Percentiles rank a stretch among this genome's conserved stretches.
phyloP scores from a whole-genome alignment of 2,113 vertebrate species.

The Caranx melampygus region DNA sequence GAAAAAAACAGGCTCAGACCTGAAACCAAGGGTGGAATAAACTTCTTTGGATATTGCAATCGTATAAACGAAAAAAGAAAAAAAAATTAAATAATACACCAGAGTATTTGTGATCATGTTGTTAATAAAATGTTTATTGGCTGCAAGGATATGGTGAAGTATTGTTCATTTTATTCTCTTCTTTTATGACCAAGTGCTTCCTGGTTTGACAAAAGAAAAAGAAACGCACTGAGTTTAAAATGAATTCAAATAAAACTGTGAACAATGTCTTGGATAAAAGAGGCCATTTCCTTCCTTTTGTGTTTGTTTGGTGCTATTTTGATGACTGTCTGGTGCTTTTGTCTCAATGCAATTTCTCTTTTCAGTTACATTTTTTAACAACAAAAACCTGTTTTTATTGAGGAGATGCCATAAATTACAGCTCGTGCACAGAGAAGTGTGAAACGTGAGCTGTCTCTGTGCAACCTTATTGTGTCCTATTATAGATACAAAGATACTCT shows the following conservation, averaged over 20 bases:
- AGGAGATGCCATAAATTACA: slow-evolving; percentile 33
- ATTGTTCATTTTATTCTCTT: slow-evolving; percentile 80
- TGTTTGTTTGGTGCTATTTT: slow-evolving; percentile 21
- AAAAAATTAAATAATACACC: slow-evolving; percentile 79
- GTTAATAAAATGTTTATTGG: slow-evolving; percentile 96
- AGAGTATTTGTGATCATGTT: slow-evolving; percentile 94
- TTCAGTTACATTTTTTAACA: not conserved
- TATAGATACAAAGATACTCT: not conserved
- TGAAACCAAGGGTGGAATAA: slow-evolving; percentile 82
- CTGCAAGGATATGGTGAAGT: slow-evolving; percentile 84
- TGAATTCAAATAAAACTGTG: slow-evolving; percentile 85
- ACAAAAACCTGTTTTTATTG: slow-evolving; percentile 11
- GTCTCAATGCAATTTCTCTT: not conserved
- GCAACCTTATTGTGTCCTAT: slow-evolving; percentile 23
- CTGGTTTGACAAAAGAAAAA: slow-evolving; percentile 73
- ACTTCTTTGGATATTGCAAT: slow-evolving; percentile 80
- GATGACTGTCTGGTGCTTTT: not conserved
- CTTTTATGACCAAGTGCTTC: slow-evolving; percentile 84
- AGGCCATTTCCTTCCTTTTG: slow-evolving; percentile 54
- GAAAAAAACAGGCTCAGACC: slow-evolving; percentile 75
- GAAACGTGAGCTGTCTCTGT: slow-evolving; percentile 27
- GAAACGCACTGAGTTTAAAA: slow-evolving; percentile 71
- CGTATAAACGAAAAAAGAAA: slow-evolving; percentile 74
- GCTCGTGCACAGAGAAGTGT: not conserved
- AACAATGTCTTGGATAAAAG: slow-evolving; percentile 79